Evolutionary conservation across 2,797 vertebrate species (phyloP).

Genomic region (Tarsius wallacei): DNA sequence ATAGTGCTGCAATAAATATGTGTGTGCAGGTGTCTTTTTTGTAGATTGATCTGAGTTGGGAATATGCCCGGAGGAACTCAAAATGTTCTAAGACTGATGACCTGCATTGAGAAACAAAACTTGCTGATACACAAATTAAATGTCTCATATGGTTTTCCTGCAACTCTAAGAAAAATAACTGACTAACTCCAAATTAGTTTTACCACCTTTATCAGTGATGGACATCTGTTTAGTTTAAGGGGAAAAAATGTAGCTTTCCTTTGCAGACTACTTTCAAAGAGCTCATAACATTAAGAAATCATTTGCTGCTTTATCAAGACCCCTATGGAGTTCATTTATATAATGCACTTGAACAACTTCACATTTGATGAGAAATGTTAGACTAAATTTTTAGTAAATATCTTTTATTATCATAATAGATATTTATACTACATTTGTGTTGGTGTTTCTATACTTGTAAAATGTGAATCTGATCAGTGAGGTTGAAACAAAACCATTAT

Average conservation of each 20-base stretch:
- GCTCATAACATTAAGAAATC: conserved; percentile 76
- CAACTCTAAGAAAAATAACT: background rate
- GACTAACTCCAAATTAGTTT: background rate
- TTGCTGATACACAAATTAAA: background rate
- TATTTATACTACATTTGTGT: conserved; percentile 47
- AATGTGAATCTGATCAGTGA: conserved; percentile 39
- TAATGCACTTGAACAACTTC: conserved; percentile 74
- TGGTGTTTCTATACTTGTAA: conserved; percentile 20
- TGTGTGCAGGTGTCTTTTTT: no score
- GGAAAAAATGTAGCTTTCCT: conserved; percentile 72
- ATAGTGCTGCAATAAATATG: no score
- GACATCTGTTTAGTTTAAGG: conserved; percentile 5
- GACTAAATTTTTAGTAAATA: conserved; percentile 71
- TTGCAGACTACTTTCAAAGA: conserved; percentile 65
- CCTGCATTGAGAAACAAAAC: background rate
- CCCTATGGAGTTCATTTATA: conserved; percentile 77
- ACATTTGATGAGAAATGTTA: conserved; percentile 76
- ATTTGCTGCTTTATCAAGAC: conserved; percentile 80
- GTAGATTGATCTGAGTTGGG: no score
- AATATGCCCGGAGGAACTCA: background rate
- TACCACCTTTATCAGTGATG: background rate
- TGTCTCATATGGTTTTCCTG: background rate
- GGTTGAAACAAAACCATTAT: conserved; percentile 57
- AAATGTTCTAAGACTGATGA: background rate
- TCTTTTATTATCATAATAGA: conserved; percentile 67